Evolutionary conservation across 2,797 vertebrate species (phyloP), one percentile per base, ranked within the genome.

Genomic region (Oryzias dopingdopingensis): DNA sequence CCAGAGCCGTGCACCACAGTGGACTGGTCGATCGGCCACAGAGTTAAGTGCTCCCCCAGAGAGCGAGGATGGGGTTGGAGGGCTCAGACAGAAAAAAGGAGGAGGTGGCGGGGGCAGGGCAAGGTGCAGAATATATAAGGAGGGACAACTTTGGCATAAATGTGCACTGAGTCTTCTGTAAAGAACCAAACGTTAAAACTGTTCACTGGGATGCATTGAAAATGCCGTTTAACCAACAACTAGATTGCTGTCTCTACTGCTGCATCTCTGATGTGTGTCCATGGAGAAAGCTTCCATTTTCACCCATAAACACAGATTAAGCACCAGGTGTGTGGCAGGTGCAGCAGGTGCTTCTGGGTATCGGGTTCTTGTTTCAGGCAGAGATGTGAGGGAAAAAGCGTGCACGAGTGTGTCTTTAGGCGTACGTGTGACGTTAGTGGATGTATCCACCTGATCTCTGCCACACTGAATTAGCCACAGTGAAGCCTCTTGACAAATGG

Each of bases 31-130:
- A 92, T 92, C 84, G 78, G 86, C 88, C 88, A 91, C 88, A 89
- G 90, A 91, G 91, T 89, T 92, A 92, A 92, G 91, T 92, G 91
- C 91, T 90, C 85, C 89, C 89, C 90, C 85, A 80, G 86, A 85
- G 89, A 88, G 88, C 46, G 65, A 78, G 70, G 72, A 81, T 56
- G 67, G 86, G 79, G 83, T 87, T 71, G 72, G 70, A 80, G 80
- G 79, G 75, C 71, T 79, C 73, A 70, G 61, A 77, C 48, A 24
- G 62, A 67, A 73, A 52, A 70, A 66, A 70, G 65, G 59, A 66
- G 46, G 63, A 50, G 48, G 62, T 20, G 63, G 57, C 6, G 40
- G 71, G 65, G 69, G 72, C 54, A 49, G 73, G 44, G 49, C 62
- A 65, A 76, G 53, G 62, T 64, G 72, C 50, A 18, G 62, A 41